Evolutionary conservation across 1,140 invertebrate species (phyloP).

Genomic region (Ooceraea biroi): DNA sequence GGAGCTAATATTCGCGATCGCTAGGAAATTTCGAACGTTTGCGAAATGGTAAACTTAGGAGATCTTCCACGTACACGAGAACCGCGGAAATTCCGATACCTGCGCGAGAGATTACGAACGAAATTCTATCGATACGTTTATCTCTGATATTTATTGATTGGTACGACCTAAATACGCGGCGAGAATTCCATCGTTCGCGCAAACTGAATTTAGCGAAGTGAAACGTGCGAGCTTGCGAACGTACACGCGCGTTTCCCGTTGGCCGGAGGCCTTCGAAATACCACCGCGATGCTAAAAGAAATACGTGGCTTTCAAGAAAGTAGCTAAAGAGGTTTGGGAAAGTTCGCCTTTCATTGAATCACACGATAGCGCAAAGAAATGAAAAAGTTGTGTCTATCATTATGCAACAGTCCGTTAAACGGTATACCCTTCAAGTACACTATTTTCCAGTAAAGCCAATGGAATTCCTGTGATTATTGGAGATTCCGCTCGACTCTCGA

Average conservation of each 20-base stretch:
- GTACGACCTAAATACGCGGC: not conserved
- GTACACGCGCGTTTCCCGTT: not conserved
- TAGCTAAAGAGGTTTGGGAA: not conserved
- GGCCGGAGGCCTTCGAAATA: not conserved
- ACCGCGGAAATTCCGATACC: not conserved
- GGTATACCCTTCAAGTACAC: not conserved
- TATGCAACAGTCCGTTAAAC: not conserved
- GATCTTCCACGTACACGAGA: not conserved
- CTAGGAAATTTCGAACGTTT: conserved; percentile 8
- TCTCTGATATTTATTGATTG: conserved; percentile 10
- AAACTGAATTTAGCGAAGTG: conserved; percentile 18
- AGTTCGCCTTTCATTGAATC: not conserved
- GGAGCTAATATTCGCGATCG: conserved; percentile 21
- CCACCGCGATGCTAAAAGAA: not conserved
- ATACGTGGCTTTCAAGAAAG: not conserved
- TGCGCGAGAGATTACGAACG: not conserved
- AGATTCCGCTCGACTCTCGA: not conserved
- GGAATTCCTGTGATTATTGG: not conserved
- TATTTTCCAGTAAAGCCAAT: not conserved
- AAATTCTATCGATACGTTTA: conserved; percentile 38
- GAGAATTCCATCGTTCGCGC: not conserved
- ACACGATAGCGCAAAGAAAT: not conserved
- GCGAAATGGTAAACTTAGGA: conserved; percentile 17
- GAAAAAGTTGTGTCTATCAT: not conserved
- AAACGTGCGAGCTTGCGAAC: not conserved